Base-by-base conservation (phyloP, 2,113 vertebrate species). In the Calidris pugnax region DNA sequence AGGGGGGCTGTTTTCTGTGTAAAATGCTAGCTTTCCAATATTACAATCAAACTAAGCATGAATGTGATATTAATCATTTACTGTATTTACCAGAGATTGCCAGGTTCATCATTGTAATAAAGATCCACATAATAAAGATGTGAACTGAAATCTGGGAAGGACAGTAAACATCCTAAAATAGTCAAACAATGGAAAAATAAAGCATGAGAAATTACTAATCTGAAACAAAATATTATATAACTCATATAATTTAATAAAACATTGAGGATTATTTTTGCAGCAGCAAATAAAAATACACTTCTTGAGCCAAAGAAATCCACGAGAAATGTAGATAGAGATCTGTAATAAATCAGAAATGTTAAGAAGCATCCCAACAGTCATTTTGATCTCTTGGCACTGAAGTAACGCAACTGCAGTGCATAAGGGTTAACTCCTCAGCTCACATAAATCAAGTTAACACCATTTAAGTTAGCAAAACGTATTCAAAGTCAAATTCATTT, bases 401-500 rank as follows among this genome's bases (percentile, higher is more conserved):
- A 85, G 53, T 33, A 91, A 90, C 89, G 62, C 64, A 82, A 96
- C 55, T 14, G 21, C 41, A 69, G 60, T 76, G 78, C 67, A 59
- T 27, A 97, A 93, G 92, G 89, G 97, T 96, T 95, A 97, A 96
- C 81, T 97, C 92, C 77, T 73, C 92, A 85, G 71, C 93, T 87
- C 85, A 93, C 94, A 95, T 80, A 96, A 94, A 97, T 96, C 93
- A 95, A 96, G 77, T 92, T 97, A 97, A 96, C 95, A 95, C 92
- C 91, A 78, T 95, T 95, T 95, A 95, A 95, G 95, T 94, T 95
- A 94, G 89, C 59, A 89, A 96, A 97, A 96, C 60, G 78, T 94
- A 94, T 94, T 95, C 94, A 91, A 97, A 97, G 94, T 92, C 94
- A 97, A 97, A 96, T 92, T 95, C 95, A 85, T 96, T 96, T 93